Evolutionary conservation across 2,113 vertebrate species (phyloP).

Genomic region (Muscicapa adusta): DNA sequence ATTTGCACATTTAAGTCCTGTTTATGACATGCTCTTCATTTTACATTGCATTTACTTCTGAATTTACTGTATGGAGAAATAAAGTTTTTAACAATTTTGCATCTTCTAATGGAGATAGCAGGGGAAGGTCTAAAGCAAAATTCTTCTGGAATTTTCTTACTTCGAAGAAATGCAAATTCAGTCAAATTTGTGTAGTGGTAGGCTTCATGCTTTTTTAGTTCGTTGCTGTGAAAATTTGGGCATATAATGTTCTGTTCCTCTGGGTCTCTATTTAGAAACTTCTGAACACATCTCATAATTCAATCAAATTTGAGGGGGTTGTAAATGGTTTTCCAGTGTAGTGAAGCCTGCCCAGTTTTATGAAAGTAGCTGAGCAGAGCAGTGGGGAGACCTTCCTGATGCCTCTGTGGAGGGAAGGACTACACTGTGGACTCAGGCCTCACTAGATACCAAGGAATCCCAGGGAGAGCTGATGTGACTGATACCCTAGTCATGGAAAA

Average conservation of each 20-base stretch:
- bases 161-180: background rate
- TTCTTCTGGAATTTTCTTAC: background rate
- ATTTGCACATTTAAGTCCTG: background rate
- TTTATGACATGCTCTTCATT: background rate
- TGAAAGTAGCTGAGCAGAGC: background rate
- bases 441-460: background rate
- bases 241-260: background rate
- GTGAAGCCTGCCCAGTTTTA: background rate
- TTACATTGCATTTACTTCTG: background rate
- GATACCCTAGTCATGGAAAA: rapidly evolving
- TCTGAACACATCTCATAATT: background rate
- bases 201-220: background rate
- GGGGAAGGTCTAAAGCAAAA: background rate
- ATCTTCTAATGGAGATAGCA: background rate
- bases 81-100: background rate
- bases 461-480: background rate
- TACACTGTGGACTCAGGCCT: background rate
- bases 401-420: background rate
- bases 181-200: background rate
- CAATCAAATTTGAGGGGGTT: background rate
- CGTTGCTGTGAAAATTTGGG: background rate
- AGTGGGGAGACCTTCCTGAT: background rate
- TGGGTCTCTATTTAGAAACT: background rate
- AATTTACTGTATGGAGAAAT: background rate
- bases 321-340: background rate